phyloP scores from a whole-genome alignment of 2,888 invertebrate species.

The Rhimphoctona megacephalus region DNA sequence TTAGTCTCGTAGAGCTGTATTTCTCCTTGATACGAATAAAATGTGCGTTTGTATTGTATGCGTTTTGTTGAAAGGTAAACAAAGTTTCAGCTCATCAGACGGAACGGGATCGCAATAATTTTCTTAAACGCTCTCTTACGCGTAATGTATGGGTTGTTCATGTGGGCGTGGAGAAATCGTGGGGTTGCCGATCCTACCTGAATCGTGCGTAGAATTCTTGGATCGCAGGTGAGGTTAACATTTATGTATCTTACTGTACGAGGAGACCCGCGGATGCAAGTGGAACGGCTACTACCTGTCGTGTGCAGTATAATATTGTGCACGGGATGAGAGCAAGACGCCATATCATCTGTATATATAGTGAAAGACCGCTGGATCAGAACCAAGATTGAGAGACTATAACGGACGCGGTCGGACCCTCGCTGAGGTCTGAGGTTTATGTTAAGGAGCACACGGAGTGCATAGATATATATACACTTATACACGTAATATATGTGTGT shows the following conservation, averaged over 20 bases:
- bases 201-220: conserved; percentile 46
- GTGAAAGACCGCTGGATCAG: conserved; percentile 47
- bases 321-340: conserved; percentile 30
- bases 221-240: conserved; percentile 45
- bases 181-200: conserved; percentile 20
- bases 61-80: not conserved
- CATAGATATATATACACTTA: conserved; percentile 40
- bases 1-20: too few species aligned
- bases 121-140: not conserved
- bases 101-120: not conserved
- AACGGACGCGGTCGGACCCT: conserved; percentile 62
- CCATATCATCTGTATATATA: conserved; percentile 25
- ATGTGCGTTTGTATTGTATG: too few species aligned
- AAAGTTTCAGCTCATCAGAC: not conserved
- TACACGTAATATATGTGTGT: conserved; percentile 36
- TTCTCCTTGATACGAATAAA: too few species aligned
- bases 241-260: conserved; percentile 21
- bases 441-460: conserved; percentile 70
- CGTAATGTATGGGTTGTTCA: not conserved
- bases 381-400: conserved; percentile 58
- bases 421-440: conserved; percentile 72
- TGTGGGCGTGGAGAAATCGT: conserved; percentile 35
- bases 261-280: conserved; percentile 20
- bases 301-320: conserved; percentile 33
- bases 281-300: conserved; percentile 36